These are phyloP conservation scores for Phalacrocorax brasilianus DNA, from an alignment of 2,113 vertebrate species.

Conservation along the genomic window DNA sequence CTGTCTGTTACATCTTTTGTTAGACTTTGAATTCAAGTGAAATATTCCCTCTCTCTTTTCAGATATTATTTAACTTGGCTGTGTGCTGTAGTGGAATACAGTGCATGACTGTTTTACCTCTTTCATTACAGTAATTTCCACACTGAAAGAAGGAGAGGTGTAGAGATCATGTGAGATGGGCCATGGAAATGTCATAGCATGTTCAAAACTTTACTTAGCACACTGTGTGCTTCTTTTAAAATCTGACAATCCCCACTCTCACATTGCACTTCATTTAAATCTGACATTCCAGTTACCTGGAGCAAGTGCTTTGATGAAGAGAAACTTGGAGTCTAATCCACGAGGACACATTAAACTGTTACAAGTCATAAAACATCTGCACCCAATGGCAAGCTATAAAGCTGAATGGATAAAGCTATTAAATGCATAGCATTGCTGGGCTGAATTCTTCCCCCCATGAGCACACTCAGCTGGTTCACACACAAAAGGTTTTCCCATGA, in stretches of 20 bases:
- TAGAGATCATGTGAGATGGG: neutral
- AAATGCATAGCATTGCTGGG: constrained; percentile 23
- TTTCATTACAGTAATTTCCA: neutral
- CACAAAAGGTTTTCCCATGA: constrained; percentile 11
- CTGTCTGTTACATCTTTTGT: neutral
- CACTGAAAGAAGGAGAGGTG: neutral
- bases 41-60: neutral
- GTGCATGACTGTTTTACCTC: neutral
- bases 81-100: neutral
- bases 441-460: constrained; percentile 36
- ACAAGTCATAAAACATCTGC: constrained; percentile 68
- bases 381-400: constrained; percentile 68
- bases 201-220: constrained; percentile 48
- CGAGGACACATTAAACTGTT: constrained; percentile 67
- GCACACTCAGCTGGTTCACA: constrained; percentile 31
- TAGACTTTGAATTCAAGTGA: neutral
- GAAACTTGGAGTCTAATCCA: constrained; percentile 59
- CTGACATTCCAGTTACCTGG: constrained; percentile 56
- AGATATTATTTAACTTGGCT: neutral
- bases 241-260: constrained; percentile 46
- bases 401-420: constrained; percentile 66
- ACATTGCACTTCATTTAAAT: constrained; percentile 51
- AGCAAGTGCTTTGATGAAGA: constrained; percentile 58
- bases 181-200: constrained; percentile 18
- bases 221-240: neutral